Percentiles rank a stretch among this genome's conserved stretches.
Conservation (phyloP, 2,888 invertebrate genomes). For the Hydriomena furcata region DNA sequence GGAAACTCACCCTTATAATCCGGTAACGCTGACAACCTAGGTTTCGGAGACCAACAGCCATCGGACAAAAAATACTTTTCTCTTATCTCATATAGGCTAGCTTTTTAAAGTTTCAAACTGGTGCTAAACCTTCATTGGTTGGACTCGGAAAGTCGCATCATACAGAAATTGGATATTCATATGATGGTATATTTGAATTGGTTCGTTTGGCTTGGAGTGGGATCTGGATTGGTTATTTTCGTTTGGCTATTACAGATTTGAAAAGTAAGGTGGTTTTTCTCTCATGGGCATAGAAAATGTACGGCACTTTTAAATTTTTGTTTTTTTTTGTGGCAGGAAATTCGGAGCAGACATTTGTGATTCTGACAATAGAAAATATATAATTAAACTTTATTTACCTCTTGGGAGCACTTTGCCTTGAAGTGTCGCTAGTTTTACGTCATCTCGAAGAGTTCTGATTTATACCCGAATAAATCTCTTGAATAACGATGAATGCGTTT, state of each 20-base stretch:
- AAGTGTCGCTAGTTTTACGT: neutral
- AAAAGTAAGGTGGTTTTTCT: constrained; percentile 14
- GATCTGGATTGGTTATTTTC: constrained; percentile 14
- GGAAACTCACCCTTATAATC: too few species aligned
- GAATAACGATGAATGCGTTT: constrained; percentile 24
- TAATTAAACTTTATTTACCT: neutral
- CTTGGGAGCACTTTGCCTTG: neutral
- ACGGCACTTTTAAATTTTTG: too few species aligned
- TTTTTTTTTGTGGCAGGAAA: too few species aligned
- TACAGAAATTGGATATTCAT: constrained; percentile 45
- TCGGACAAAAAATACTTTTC: too few species aligned
- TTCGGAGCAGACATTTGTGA: too few species aligned
- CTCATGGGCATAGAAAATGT: constrained; percentile 9
- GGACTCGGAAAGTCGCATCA: constrained; percentile 40
- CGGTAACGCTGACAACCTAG: too few species aligned
- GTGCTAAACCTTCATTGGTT: constrained; percentile 2
- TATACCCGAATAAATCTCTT: constrained; percentile 17
- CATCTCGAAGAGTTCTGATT: constrained; percentile 12
- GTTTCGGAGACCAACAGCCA: too few species aligned
- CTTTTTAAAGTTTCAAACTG: neutral
- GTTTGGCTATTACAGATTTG: constrained; percentile 19
- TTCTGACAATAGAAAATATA: too few species aligned
- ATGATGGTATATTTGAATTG: constrained; percentile 47
- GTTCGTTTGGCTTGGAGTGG: constrained; percentile 27
- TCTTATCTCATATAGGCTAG: too few species aligned